A percentile compares a stretch with the other conserved stretches of the same genome.
Conservation (phyloP, 1,140 invertebrate species). For the Rhopalosiphum padi region DNA sequence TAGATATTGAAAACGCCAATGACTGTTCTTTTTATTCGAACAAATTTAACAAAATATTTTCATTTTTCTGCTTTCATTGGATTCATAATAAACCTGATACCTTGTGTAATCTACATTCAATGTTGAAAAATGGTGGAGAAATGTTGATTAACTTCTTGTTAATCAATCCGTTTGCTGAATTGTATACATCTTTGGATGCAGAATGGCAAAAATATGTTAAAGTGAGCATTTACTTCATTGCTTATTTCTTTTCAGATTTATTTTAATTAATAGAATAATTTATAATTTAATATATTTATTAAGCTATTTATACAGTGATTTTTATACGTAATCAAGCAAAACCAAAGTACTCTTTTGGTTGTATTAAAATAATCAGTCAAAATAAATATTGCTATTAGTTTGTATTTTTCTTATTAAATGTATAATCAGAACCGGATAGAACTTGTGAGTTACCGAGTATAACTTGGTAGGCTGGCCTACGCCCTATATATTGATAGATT, state of each 20-base stretch:
- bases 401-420: not conserved
- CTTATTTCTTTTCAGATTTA: not conserved
- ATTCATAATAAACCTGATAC: slow-evolving; percentile 26
- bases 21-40: not conserved
- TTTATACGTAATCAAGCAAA: too few relatives aligned
- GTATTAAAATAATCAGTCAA: too few relatives aligned
- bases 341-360: too few relatives aligned
- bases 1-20: slow-evolving; percentile 42
- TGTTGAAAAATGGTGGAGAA: slow-evolving; percentile 46
- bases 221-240: not conserved
- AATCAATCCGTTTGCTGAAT: slow-evolving; percentile 20
- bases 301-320: too few relatives aligned
- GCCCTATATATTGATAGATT: too few relatives aligned
- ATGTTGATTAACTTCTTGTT: slow-evolving; percentile 26
- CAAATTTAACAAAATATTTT: slow-evolving; percentile 42
- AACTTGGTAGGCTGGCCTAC: too few relatives aligned
- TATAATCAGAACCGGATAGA: not conserved
- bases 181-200: slow-evolving; percentile 36
- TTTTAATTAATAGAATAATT: not conserved
- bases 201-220: slow-evolving; percentile 47
- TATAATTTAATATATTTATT: too few relatives aligned
- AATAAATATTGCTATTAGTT: too few relatives aligned
- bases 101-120: slow-evolving; percentile 2
- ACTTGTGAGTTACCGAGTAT: too few relatives aligned
- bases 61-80: slow-evolving; percentile 48